These are phyloP conservation scores for Mythimna vitellina DNA, from an alignment of 2,888 invertebrate genomes.

Conservation along the genomic window DNA sequence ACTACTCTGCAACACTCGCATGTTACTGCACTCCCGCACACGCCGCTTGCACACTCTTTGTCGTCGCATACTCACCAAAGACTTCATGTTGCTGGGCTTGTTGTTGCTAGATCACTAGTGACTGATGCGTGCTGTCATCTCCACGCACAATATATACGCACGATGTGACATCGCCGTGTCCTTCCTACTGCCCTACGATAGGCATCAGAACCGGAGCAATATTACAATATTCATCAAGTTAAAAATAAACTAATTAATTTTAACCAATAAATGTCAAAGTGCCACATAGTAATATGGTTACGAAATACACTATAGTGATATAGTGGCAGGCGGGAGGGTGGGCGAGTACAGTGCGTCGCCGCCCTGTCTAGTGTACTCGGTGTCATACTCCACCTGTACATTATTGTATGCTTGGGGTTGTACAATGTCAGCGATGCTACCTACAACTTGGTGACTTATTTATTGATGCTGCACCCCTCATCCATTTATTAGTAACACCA, in stretches of 20 bases:
- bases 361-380: not conserved
- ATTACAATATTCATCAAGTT: constrained; percentile 38
- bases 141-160: constrained; percentile 37
- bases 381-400: not conserved
- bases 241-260: not conserved
- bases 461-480: too few species aligned
- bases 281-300: not conserved
- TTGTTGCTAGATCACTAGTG: constrained; percentile 9
- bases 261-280: not conserved
- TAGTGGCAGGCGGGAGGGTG: not conserved
- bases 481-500: too few species aligned
- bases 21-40: not conserved
- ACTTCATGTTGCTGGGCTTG: constrained; percentile 35
- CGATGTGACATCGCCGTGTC: constrained; percentile 9
- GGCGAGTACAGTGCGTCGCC: not conserved
- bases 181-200: constrained; percentile 22
- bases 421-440: not conserved
- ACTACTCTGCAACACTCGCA: not conserved
- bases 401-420: not conserved
- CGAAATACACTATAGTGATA: constrained; percentile 11
- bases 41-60: not conserved
- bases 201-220: constrained; percentile 12
- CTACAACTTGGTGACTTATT: not conserved
- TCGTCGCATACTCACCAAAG: constrained; percentile 35
- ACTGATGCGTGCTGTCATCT: constrained; percentile 16